Base-by-base conservation (phyloP, 2,113 vertebrate species). In the Tenrec ecaudatus region DNA sequence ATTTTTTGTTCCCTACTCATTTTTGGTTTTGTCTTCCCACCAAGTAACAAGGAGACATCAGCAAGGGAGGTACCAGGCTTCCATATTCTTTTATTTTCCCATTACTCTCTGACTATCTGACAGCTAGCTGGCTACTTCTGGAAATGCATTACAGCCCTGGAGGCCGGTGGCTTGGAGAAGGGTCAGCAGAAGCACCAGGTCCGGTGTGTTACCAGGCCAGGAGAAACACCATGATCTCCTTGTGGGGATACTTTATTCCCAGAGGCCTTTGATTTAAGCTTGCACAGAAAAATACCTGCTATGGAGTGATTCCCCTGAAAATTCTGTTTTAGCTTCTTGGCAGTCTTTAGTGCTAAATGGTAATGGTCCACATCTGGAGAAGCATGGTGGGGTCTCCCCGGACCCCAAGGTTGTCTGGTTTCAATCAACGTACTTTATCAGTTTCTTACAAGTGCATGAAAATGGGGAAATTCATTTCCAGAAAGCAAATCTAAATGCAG, bases 401-500 rank as follows among this genome's bases (percentile, higher is more conserved):
- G 92, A 75, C 47, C 71, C 36, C 53, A 73, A 76, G 36, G 71
- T 64, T 93, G 64, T 95, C 90, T 96, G 94, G 81, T 80, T 93
- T 91, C 81, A 64, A 91, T 95, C 88, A 86, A 58, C 82, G n/a
- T 68, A 64, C 38, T 84, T 96, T 95, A 95, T 95, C 81, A 69
- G 68, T 86, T 58, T 93, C 86, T 92, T 38, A 82, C 76, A 58
- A 92, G 81, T 60, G 64, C 58, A 86, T 86, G 64, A 66, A 47
- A 95, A 85, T 68, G 43, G 81, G 69, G 68, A 90, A 86, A 88
- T 69, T 57, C 82, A 57, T 82, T 86, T 94, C 43, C 9, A 17
- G 77, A 80, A 40, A 88, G 62, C 58, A 86, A 82, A 66, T 60
- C 73, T 68, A 91, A 60, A 36, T 43, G 73, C 60, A 95, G 88